Conservation (phyloP, 1,140 invertebrate species). For the Holcopasites calliopsidis region DNA sequence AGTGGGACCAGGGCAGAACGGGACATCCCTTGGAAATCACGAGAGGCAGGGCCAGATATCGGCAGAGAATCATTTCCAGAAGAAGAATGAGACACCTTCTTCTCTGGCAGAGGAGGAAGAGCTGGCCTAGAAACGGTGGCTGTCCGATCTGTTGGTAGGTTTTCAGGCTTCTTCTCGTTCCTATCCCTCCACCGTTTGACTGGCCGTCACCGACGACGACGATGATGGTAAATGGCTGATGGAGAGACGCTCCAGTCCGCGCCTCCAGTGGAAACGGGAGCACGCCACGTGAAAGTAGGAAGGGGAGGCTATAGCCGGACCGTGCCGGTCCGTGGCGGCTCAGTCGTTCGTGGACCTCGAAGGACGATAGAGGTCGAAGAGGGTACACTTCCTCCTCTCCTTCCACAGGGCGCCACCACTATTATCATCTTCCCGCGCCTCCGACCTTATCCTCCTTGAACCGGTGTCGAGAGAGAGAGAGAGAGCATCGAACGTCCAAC, state of each 20-base stretch:
- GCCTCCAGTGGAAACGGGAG: conserved; percentile 74
- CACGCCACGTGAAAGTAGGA: conserved; percentile 77
- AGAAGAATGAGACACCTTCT: conserved; percentile 9
- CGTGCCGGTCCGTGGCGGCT: conserved; percentile 71
- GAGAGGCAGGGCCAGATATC: neutral
- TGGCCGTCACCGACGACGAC: conserved; percentile 55
- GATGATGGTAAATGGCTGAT: conserved; percentile 70
- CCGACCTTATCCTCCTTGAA: conserved; percentile 20
- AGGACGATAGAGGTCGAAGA: conserved; percentile 79
- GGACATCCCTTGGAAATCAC: neutral
- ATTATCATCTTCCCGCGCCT: conserved; percentile 10
- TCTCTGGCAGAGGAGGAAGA: conserved; percentile 51
- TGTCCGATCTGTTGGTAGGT: conserved; percentile 55
- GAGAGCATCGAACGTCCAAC: conserved; percentile 30
- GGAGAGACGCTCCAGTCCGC: conserved; percentile 64
- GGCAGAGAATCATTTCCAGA: conserved; percentile 10
- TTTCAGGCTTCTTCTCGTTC: conserved; percentile 45
- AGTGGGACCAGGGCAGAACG: neutral
- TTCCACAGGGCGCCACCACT: conserved; percentile 50
- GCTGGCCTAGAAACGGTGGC: conserved; percentile 71
- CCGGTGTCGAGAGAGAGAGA: conserved; percentile 14
- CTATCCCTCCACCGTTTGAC: conserved; percentile 28
- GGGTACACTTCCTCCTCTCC: conserved; percentile 74
- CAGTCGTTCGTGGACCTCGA: conserved; percentile 80
- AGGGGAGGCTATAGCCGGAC: conserved; percentile 78